Evolutionary conservation across 2,888 invertebrate genomes (phyloP).

Genomic region (Tipula confusa): DNA sequence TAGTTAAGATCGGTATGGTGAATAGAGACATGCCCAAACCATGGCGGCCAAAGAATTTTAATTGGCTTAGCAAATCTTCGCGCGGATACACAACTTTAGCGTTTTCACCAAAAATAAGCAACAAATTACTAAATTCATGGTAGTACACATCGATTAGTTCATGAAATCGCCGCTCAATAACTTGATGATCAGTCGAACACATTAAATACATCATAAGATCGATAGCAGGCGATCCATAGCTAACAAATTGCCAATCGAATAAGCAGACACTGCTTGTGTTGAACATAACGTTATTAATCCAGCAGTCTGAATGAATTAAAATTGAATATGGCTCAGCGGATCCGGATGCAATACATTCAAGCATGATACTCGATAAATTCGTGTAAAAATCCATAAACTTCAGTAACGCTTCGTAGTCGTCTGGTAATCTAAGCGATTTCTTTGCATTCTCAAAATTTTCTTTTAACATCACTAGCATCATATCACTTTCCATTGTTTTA

Average conservation of each 20-base stretch:
- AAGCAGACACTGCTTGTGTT: slow-evolving; percentile 36
- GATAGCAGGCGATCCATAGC: slow-evolving; percentile 44
- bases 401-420: background rate
- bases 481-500: background rate
- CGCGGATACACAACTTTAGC: slow-evolving; percentile 32
- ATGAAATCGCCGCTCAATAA: slow-evolving; percentile 33
- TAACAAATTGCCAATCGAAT: slow-evolving; percentile 46
- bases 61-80: slow-evolving; percentile 32
- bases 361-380: background rate
- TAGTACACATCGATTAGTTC: slow-evolving; percentile 33
- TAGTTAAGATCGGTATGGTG: slow-evolving; percentile 32
- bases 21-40: slow-evolving; percentile 30
- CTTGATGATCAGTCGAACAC: slow-evolving; percentile 32
- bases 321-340: slow-evolving; percentile 44
- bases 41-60: slow-evolving; percentile 33
- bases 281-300: slow-evolving; percentile 44
- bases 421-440: background rate
- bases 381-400: background rate
- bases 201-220: slow-evolving; percentile 44
- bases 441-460: background rate
- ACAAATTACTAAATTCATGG: slow-evolving; percentile 31
- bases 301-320: slow-evolving; percentile 46
- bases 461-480: background rate
- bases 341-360: background rate
- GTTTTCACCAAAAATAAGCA: slow-evolving; percentile 33